Evolutionary conservation across 2,113 vertebrate species (phyloP), one percentile per base, ranked within the genome.

Genomic region (Laterallus jamaicensis): DNA sequence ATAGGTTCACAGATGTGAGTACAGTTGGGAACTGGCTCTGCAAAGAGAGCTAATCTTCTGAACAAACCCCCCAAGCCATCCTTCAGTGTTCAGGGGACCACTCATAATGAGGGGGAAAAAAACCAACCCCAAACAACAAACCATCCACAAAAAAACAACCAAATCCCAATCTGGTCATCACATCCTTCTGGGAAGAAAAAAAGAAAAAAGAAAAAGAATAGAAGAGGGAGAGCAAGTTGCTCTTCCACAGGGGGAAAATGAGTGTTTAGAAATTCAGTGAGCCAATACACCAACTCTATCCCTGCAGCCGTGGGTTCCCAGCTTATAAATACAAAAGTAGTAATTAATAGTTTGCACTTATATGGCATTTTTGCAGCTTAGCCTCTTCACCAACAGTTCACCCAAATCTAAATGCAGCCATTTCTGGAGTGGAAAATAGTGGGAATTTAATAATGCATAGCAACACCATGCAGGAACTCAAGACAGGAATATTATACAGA

Each of bases 401-500:
- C 78, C 74, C 74, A 80, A 85, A 84, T 63, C 59, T 77, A 89
- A 96, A 74, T 49, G 66, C 91, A 88, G 69, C 59, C 86, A 42
- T 90, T 92, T 84, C 89, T 92, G 73, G 69, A 68, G 75, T 52
- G 63, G 83, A 87, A 86, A 90, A 75, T 11, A 85, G 73, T 11
- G 22, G n/a, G n/a, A 58, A 15, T 80, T 96, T 82, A 94, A 91
- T 91, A 96, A 96, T 87, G 74, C 77, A 87, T 68, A 85, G 91
- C 62, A 91, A 82, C 50, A 69, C 77, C 58, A 42, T 62, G 68
- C 49, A 81, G 80, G 87, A 94, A 69, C 84, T 90, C 56, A n/a
- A 90, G 44, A 47, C 77, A 62, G 73, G 86, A 92, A 58, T 69
- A 66, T 74, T 69, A 52, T 47, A 75, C 68, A 79, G 80, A 88